A percentile compares a stretch with the other conserved stretches of the same genome.
phyloP scores from a whole-genome alignment of 2,113 vertebrate species.

The Sinocyclocheilus maitianheensis region DNA sequence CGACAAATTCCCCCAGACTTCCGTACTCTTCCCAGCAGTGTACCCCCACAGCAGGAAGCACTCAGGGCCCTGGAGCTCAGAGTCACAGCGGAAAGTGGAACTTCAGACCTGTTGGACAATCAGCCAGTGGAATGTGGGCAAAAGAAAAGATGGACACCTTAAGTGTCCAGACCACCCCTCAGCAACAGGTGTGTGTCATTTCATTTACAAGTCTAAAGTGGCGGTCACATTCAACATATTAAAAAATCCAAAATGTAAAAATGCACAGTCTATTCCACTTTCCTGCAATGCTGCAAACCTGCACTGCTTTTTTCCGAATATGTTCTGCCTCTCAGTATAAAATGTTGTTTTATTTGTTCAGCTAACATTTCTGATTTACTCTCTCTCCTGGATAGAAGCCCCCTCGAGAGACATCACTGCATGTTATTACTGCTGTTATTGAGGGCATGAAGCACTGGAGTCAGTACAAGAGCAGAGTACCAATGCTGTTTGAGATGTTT shows the following conservation, averaged over 20 bases:
- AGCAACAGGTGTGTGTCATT: constrained; percentile 43
- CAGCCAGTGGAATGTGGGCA: constrained; percentile 46
- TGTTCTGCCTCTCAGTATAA: background rate
- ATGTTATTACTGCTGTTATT: constrained; percentile 87
- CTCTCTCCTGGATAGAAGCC: background rate
- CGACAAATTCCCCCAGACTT: constrained; percentile 20
- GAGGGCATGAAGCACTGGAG: constrained; percentile 91
- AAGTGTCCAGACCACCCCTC: background rate
- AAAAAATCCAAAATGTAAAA: background rate
- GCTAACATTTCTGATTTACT: background rate
- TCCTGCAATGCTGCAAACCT: background rate
- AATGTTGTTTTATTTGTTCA: constrained; percentile 12
- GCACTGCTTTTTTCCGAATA: background rate
- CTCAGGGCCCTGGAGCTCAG: constrained; percentile 38
- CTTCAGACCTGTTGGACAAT: constrained; percentile 54
- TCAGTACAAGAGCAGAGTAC: constrained; percentile 79
- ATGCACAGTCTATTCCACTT: background rate
- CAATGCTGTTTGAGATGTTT: constrained; percentile 89
- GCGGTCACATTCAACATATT: background rate
- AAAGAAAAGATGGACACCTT: constrained; percentile 41
- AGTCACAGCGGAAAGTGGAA: constrained; percentile 64
- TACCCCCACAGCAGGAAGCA: constrained; percentile 43
- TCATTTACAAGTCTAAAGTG: background rate
- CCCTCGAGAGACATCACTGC: constrained; percentile 75
- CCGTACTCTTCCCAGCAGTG: constrained; percentile 55